Evolutionary conservation across 2,113 vertebrate genomes (phyloP).

Genomic region (Sporophila hypoxantha): DNA sequence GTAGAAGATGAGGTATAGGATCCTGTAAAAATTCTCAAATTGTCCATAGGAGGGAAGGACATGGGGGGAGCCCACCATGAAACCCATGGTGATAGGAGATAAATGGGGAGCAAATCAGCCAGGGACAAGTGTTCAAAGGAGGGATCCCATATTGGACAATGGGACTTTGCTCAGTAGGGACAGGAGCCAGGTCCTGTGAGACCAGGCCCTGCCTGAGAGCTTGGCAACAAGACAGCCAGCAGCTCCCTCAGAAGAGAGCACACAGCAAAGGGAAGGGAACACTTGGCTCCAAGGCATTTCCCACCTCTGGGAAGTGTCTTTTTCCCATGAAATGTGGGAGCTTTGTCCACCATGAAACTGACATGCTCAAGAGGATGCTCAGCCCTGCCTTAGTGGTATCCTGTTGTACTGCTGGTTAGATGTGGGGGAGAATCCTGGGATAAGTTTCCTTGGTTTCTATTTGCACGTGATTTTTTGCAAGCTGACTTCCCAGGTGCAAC

Average conservation of each 20-base stretch:
- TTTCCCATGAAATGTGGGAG: neutral
- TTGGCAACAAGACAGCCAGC: neutral
- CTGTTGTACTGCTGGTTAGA: neutral
- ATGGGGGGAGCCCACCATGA: neutral
- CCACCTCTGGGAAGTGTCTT: neutral
- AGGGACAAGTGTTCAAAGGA: neutral
- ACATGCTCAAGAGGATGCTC: neutral
- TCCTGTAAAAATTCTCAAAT: neutral
- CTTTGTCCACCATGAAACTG: neutral
- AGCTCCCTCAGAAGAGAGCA: neutral
- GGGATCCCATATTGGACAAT: neutral
- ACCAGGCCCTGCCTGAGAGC: neutral
- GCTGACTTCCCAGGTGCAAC: neutral
- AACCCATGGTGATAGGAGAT: neutral
- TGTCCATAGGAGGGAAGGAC: neutral
- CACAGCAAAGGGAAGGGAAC: neutral
- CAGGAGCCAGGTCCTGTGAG: no score
- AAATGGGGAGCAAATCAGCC: rapidly evolving
- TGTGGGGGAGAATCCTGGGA: neutral
- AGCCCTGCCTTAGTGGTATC: neutral
- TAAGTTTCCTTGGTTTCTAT: neutral
- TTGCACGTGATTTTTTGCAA: neutral
- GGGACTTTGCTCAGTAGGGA: neutral
- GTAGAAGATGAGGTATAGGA: neutral
- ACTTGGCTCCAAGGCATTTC: neutral